These are phyloP conservation scores for Atta colombica DNA, from an alignment of 1,140 invertebrate species.

Conservation along the genomic window DNA sequence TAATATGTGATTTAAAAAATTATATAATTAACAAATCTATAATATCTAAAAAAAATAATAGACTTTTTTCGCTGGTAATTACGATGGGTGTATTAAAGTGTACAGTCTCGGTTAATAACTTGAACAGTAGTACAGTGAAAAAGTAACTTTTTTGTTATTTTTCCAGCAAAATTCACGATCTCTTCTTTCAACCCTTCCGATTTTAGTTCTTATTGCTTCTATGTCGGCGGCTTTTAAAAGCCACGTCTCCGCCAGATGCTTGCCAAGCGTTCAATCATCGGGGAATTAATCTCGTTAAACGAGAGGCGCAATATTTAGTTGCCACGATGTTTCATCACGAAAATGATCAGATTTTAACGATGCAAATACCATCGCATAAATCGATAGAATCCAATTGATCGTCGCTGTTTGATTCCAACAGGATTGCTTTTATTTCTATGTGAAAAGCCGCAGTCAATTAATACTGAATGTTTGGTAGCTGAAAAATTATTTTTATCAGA, in stretches of 20 bases:
- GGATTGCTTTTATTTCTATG: conserved; percentile 4
- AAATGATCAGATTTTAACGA: conserved; percentile 42
- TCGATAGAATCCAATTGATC: conserved; percentile 42
- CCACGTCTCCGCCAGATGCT: conserved; percentile 43
- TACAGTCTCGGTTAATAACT: background rate
- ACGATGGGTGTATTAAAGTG: background rate
- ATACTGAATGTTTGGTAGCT: conserved; percentile 12
- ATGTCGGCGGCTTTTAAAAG: conserved; percentile 36
- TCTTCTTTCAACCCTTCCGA: background rate
- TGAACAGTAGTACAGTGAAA: background rate
- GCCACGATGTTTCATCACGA: conserved; percentile 19
- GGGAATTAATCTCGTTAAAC: conserved; percentile 57
- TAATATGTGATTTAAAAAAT: background rate
- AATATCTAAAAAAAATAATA: background rate
- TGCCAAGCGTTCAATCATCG: conserved; percentile 38
- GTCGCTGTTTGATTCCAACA: background rate
- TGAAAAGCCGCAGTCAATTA: conserved; percentile 37
- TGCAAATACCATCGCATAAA: conserved; percentile 21
- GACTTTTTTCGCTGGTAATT: background rate
- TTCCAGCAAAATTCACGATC: background rate
- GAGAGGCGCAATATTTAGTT: conserved; percentile 45
- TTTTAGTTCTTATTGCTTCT: background rate
- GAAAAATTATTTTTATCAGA: conserved; percentile 15
- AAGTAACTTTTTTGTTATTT: background rate
- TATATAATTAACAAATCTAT: background rate